Evolutionary conservation across 2,797 vertebrate species (phyloP).

Genomic region (Catamblyrhynchus diadema): DNA sequence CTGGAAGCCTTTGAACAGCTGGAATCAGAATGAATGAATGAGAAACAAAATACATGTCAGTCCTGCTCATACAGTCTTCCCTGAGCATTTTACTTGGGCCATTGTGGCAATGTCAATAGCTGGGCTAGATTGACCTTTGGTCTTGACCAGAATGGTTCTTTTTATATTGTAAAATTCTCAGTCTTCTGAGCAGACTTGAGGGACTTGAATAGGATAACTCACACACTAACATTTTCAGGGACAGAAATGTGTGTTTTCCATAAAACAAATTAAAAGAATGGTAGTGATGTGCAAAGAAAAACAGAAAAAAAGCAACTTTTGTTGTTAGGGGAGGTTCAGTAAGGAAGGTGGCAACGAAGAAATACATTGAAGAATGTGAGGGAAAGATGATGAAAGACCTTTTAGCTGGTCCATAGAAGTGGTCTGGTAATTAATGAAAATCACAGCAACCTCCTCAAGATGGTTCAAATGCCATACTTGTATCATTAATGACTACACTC

Average conservation of each 20-base stretch:
- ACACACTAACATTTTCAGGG: background rate
- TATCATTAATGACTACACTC: constrained; percentile 48
- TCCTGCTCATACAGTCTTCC: background rate
- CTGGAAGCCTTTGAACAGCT: background rate
- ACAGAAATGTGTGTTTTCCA: background rate
- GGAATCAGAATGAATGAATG: background rate
- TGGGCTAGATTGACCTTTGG: background rate
- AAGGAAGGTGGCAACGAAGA: background rate
- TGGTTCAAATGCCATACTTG: constrained; percentile 5
- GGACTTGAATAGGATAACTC: background rate
- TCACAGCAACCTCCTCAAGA: background rate
- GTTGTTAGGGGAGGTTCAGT: background rate
- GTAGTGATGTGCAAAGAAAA: background rate
- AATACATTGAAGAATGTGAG: background rate
- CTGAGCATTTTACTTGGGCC: background rate
- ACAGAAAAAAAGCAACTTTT: background rate
- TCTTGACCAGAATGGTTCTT: background rate
- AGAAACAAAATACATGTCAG: background rate
- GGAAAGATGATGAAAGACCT: background rate
- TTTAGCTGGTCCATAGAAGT: background rate
- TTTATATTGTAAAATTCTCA: background rate
- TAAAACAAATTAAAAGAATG: background rate
- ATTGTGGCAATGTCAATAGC: background rate
- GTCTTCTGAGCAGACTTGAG: background rate
- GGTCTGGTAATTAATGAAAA: background rate